Evolutionary conservation across 2,113 vertebrate genomes (phyloP).

Genomic region (Leucoraja erinaceus): DNA sequence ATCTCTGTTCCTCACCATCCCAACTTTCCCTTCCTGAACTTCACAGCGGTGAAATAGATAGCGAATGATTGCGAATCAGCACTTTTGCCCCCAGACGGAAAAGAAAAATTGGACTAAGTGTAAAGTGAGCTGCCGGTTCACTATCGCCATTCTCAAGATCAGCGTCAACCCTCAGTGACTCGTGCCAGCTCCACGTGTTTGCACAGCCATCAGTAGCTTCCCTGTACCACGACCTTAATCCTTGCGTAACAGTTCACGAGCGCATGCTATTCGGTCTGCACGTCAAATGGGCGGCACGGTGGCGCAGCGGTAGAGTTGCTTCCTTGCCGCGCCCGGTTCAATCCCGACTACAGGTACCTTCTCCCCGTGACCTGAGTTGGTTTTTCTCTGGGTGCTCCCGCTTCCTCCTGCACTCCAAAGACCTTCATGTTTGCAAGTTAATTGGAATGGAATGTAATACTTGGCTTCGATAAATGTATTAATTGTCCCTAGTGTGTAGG

Average conservation of each 20-base stretch:
- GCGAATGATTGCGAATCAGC: not conserved
- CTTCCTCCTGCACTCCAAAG: no score
- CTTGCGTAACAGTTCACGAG: not conserved
- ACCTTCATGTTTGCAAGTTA: no score
- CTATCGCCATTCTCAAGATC: not conserved
- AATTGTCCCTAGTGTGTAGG: no score
- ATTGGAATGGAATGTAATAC: no score
- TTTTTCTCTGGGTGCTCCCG: no score
- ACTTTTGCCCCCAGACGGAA: not conserved
- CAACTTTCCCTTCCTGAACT: constrained; percentile 43
- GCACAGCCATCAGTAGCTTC: not conserved
- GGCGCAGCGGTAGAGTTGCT: no score
- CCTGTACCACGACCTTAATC: not conserved
- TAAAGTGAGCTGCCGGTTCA: not conserved
- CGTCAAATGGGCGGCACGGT: no score
- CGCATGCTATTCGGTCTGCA: not conserved
- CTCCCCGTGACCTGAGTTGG: no score
- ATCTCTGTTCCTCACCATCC: constrained; percentile 20
- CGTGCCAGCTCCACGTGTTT: not conserved
- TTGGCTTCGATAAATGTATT: no score
- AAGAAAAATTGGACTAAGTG: not conserved
- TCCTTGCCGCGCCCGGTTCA: no score
- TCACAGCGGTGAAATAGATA: not conserved
- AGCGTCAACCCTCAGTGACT: not conserved
- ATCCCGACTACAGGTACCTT: no score